These are phyloP conservation scores for Drosophila tani DNA, from an alignment of 1,140 invertebrate species.

Conservation along the genomic window DNA sequence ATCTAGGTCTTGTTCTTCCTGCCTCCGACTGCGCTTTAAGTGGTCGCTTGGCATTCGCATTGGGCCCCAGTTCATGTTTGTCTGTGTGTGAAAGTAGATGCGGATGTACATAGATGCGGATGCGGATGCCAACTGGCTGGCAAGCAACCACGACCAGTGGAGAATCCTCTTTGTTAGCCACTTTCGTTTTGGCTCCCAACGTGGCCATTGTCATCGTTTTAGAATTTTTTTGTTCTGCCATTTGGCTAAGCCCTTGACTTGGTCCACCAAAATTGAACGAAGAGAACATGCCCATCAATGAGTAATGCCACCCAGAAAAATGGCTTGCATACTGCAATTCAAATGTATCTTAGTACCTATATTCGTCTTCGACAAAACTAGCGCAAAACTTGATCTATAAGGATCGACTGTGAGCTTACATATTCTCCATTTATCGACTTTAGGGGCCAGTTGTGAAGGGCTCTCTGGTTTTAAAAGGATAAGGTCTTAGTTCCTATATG, in stretches of 20 bases:
- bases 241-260: constrained; percentile 55
- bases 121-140: constrained; percentile 59
- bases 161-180: constrained; percentile 43
- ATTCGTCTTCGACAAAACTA: too few relatives aligned
- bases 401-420: too few relatives aligned
- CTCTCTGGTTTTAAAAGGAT: too few relatives aligned
- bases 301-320: background rate
- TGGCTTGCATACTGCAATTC: too few relatives aligned
- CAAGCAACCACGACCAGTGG: constrained; percentile 48
- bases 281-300: constrained; percentile 11
- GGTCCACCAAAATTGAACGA: constrained; percentile 9
- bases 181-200: constrained; percentile 55
- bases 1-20: constrained; percentile 24
- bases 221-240: constrained; percentile 25
- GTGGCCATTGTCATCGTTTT: constrained; percentile 55
- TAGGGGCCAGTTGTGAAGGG: too few relatives aligned
- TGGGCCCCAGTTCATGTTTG: constrained; percentile 35
- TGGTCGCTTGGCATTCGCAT: constrained; percentile 64
- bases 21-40: constrained; percentile 57
- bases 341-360: too few relatives aligned
- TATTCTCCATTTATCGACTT: too few relatives aligned
- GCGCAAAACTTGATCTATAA: too few relatives aligned
- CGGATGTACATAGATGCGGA: constrained; percentile 41
- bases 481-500: too few relatives aligned
- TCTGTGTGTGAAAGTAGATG: constrained; percentile 40